Percentiles rank a stretch among this genome's conserved stretches.
These are phyloP conservation scores for Carassius gibelio DNA, from an alignment of 2,113 vertebrate genomes.

Conservation along the genomic window DNA sequence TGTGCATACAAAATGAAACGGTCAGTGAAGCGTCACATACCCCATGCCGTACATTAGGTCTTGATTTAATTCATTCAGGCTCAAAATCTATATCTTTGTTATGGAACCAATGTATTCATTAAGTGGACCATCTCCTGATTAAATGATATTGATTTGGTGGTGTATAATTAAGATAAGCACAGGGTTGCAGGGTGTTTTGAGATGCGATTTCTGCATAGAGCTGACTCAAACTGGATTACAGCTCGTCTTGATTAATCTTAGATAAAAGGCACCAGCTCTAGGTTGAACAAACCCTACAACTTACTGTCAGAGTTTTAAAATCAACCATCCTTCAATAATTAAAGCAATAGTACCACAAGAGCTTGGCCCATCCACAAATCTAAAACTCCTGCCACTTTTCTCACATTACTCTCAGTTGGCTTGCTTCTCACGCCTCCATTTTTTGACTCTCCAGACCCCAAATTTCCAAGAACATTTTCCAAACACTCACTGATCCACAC, in stretches of 20 bases:
- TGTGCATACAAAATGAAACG: slow-evolving; percentile 42
- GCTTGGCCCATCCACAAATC: background rate
- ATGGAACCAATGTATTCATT: slow-evolving; percentile 77
- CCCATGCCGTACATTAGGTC: slow-evolving; percentile 60
- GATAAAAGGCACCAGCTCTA: slow-evolving; percentile 31
- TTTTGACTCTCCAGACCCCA: background rate
- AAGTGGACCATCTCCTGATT: slow-evolving; percentile 78
- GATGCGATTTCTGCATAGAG: slow-evolving; percentile 32
- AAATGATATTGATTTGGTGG: slow-evolving; percentile 74
- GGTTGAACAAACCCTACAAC: slow-evolving; percentile 9
- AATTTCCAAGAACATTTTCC: background rate
- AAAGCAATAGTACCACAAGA: slow-evolving; percentile 17
- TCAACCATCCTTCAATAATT: slow-evolving; percentile 8
- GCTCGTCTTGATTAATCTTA: slow-evolving; percentile 32
- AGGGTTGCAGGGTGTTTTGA: slow-evolving; percentile 54
- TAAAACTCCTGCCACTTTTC: slow-evolving; percentile 22
- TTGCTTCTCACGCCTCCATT: background rate
- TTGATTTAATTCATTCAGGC: slow-evolving; percentile 72
- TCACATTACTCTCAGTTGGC: background rate
- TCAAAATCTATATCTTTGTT: slow-evolving; percentile 73
- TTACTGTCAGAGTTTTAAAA: slow-evolving; percentile 28
- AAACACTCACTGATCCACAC: background rate
- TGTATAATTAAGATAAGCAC: slow-evolving; percentile 78
- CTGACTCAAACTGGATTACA: slow-evolving; percentile 40
- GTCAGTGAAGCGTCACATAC: slow-evolving; percentile 52